Base-by-base conservation (phyloP, 2,888 invertebrate genomes). In the Spisula subtruncata region DNA sequence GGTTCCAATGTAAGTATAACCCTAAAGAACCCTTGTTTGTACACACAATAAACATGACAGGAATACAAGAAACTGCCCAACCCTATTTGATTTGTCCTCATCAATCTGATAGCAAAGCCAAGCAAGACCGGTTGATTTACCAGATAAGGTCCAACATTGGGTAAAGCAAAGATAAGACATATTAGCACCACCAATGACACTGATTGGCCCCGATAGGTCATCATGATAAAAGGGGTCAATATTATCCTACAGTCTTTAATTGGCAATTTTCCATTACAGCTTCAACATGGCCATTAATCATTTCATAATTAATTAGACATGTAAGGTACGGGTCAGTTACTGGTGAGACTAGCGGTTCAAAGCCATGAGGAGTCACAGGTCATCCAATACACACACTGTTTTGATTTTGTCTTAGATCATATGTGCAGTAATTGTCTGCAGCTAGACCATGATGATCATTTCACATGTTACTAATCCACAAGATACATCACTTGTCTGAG, bases 191-290 rank as follows among this genome's bases (percentile, higher is more conserved):
- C 18, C 10, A 20, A 56, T 83, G 87, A 60, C 87, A 80, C 81
- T 88, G 88, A 88, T 88, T 88, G 84, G 32, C 81, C 18, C 12
- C 12, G 88, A 88, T 51, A 60, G 56, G 80, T 51, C 79, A 60
- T 16, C 10, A 41, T 79, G 88, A 83, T 88, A 81, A 84, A 83
- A 29, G 41, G 25, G 1, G n/a, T 80, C 60, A 54, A 83, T 56
- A 85, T 85, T 88, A 88, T 88, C 83, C 60, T 60, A n/a, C 29
- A 80, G 20, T 20, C 35, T 51, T 51, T 84, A 88, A 88, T 88
- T 88, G 88, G 88, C 87, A 71, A 51, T 83, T 80, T 51, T 60
- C 83, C 75, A 48, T 83, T 51, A 75, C 20, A 66, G 51, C 75
- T 54, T 51, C 66, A 5, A 14, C 10, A 16, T 16, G 18, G 79